phyloP scores from a whole-genome alignment of 1,140 invertebrate genomes.

The Hetaerina americana region DNA sequence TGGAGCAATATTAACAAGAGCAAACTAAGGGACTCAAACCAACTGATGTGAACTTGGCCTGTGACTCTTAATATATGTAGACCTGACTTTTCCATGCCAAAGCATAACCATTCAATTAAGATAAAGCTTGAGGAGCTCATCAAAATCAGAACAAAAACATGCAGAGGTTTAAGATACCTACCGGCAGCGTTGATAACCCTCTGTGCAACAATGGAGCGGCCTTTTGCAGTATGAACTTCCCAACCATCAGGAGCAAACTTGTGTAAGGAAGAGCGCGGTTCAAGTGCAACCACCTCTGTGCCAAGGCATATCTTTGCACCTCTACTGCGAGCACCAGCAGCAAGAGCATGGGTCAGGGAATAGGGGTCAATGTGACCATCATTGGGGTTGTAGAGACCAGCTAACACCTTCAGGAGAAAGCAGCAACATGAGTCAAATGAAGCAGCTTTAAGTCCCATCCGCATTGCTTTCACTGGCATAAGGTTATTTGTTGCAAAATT shows the following conservation, averaged over 20 bases:
- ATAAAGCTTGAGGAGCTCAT: too few species aligned
- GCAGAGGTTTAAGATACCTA: constrained; percentile 12
- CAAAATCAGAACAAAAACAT: neutral
- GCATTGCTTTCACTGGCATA: neutral
- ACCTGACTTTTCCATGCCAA: too few species aligned
- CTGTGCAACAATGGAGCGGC: constrained; percentile 22
- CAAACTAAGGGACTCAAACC: too few species aligned
- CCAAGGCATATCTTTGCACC: constrained; percentile 23
- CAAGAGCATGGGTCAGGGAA: constrained; percentile 29
- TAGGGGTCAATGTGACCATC: constrained; percentile 32
- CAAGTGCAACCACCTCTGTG: constrained; percentile 19
- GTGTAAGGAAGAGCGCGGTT: constrained; percentile 2
- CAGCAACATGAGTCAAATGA: neutral
- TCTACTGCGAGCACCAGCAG: constrained; percentile 24
- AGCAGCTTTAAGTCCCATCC: neutral
- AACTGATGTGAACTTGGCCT: too few species aligned
- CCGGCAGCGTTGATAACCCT: constrained; percentile 29
- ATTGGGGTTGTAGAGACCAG: constrained; percentile 26
- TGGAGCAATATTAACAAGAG: too few species aligned
- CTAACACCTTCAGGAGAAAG: constrained; percentile 22
- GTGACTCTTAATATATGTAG: too few species aligned
- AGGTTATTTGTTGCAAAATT: too few species aligned
- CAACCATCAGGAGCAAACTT: constrained; percentile 20
- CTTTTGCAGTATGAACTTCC: constrained; percentile 21
- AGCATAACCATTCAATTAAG: too few species aligned